Conservation (phyloP, 2,888 invertebrate species). For the Glaucopsyche alexis region DNA sequence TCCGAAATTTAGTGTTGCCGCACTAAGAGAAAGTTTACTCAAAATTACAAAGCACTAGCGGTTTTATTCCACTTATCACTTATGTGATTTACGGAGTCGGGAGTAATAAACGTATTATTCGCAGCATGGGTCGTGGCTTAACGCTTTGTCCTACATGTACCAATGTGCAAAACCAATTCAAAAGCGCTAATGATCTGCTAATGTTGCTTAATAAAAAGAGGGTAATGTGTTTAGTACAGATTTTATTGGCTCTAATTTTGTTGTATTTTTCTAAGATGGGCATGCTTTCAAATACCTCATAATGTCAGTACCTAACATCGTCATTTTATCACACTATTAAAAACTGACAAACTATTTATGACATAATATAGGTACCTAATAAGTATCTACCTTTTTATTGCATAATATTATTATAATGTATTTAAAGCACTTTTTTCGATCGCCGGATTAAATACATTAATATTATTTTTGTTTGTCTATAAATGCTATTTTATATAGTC, state of each 20-base stretch:
- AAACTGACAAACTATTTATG: too few species aligned
- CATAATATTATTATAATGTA: too few species aligned
- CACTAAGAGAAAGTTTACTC: slow-evolving; percentile 18
- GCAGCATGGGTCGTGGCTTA: slow-evolving; percentile 10
- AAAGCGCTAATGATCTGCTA: slow-evolving; percentile 27
- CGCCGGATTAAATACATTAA: too few species aligned
- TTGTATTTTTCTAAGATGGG: not conserved
- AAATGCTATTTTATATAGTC: too few species aligned
- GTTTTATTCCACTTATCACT: slow-evolving; percentile 25
- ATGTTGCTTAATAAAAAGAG: slow-evolving; percentile 19
- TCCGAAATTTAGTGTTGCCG: not conserved
- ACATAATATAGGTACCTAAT: too few species aligned
- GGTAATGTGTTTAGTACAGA: not conserved
- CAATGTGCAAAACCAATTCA: slow-evolving; percentile 44
- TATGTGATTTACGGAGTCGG: slow-evolving; percentile 21
- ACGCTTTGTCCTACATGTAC: slow-evolving; percentile 39
- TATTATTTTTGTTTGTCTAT: too few species aligned
- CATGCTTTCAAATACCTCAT: not conserved
- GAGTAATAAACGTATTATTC: slow-evolving; percentile 3
- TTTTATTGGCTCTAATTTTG: not conserved
- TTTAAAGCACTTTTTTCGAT: too few species aligned
- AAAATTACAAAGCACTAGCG: slow-evolving; percentile 15
- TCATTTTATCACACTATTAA: not conserved
- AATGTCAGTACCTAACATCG: not conserved
- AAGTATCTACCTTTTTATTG: too few species aligned